These are phyloP conservation scores for Tenthredo amoena DNA, from an alignment of 2,888 invertebrate genomes.

Conservation along the genomic window DNA sequence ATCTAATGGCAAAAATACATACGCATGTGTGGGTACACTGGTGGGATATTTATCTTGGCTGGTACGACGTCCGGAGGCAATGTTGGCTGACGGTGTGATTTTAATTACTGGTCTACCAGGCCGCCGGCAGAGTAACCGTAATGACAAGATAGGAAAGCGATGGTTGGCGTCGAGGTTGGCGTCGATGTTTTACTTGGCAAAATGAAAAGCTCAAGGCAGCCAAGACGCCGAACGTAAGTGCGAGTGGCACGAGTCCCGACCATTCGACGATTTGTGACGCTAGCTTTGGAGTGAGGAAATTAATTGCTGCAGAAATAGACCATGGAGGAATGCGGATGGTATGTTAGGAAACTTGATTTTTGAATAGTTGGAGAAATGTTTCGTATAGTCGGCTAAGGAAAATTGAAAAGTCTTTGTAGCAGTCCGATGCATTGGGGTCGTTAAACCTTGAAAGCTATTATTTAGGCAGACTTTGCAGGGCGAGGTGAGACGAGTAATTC, in stretches of 20 bases:
- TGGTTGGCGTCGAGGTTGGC: constrained; percentile 27
- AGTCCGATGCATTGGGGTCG: neutral
- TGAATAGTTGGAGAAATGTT: neutral
- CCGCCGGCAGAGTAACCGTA: constrained; percentile 35
- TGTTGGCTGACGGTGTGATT: constrained; percentile 46
- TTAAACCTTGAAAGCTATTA: constrained; percentile 9
- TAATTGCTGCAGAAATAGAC: constrained; percentile 2
- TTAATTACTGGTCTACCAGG: constrained; percentile 46
- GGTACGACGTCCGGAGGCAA: constrained; percentile 29
- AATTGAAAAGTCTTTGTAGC: neutral
- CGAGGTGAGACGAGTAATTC: constrained; percentile 5
- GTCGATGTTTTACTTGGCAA: constrained; percentile 48
- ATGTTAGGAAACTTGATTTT: neutral
- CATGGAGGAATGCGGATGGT: neutral
- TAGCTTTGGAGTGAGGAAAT: neutral
- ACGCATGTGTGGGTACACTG: neutral
- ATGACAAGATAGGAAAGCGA: constrained; percentile 42
- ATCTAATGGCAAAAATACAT: neutral
- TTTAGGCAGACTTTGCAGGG: neutral
- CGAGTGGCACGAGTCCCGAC: neutral
- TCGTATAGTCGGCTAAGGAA: neutral
- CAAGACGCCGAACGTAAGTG: constrained; percentile 31
- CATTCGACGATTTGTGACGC: constrained; percentile 9
- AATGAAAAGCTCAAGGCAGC: constrained; percentile 27
- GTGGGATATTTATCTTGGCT: constrained; percentile 50